A percentile compares a stretch with the other conserved stretches of the same genome.
phyloP scores from a whole-genome alignment of 2,888 invertebrate species.

The Noctua fimbriata region DNA sequence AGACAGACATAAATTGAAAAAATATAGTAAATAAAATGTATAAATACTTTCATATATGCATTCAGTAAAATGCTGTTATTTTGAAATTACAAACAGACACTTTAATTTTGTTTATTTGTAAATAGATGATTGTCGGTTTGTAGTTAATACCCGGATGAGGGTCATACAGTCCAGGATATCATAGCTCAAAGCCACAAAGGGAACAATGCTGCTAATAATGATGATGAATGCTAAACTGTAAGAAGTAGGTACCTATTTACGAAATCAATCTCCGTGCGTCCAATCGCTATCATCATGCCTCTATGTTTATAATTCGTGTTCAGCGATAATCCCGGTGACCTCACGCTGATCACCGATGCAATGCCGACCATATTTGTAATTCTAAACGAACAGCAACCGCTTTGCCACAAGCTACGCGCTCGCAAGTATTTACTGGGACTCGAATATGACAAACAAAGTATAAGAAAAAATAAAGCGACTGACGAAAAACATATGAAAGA shows the following conservation, averaged over 20 bases:
- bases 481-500: not conserved
- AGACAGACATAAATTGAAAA: too few species aligned
- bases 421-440: not conserved
- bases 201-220: not conserved
- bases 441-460: not conserved
- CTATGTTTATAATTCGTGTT: slow-evolving; percentile 37
- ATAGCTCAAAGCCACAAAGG: not conserved
- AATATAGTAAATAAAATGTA: too few species aligned
- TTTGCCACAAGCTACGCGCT: not conserved
- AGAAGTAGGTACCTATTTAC: not conserved
- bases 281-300: slow-evolving; percentile 33
- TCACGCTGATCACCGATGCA: slow-evolving; percentile 61
- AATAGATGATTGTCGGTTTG: not conserved
- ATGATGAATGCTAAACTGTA: not conserved
- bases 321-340: slow-evolving; percentile 72
- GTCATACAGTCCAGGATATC: not conserved
- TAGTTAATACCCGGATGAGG: not conserved
- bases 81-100: too few species aligned
- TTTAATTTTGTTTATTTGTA: too few species aligned
- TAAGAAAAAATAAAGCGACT: not conserved
- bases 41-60: too few species aligned
- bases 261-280: slow-evolving; percentile 25
- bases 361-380: slow-evolving; percentile 37
- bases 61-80: too few species aligned
- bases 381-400: not conserved